These are phyloP conservation scores for Capreolus pygargus DNA, from an alignment of 2,113 vertebrate species.

Conservation along the genomic window DNA sequence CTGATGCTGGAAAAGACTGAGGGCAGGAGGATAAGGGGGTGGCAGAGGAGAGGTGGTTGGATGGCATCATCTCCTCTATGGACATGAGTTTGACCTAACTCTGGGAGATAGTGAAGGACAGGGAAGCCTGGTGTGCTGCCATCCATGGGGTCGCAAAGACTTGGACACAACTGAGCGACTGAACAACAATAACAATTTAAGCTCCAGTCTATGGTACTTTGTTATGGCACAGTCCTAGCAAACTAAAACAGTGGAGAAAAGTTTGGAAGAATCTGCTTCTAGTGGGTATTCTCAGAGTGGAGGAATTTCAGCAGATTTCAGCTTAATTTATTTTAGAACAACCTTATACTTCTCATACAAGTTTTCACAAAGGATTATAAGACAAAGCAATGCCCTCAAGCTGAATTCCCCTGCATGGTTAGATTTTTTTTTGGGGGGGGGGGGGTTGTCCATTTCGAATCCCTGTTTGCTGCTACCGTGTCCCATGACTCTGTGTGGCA, in stretches of 20 bases:
- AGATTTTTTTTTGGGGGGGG: neutral
- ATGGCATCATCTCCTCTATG: neutral
- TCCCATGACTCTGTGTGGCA: neutral
- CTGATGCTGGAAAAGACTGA: neutral
- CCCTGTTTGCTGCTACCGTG: neutral
- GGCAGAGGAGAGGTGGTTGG: neutral
- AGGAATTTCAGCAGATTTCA: neutral
- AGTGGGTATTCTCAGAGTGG: neutral
- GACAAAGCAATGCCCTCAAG: neutral
- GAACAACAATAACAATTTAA: neutral
- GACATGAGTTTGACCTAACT: neutral
- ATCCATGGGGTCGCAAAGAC: neutral
- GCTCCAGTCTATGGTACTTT: neutral
- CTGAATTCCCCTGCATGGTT: neutral
- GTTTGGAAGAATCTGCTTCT: neutral
- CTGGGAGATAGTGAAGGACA: neutral
- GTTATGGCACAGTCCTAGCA: neutral
- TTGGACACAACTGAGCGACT: neutral
- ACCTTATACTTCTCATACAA: neutral
- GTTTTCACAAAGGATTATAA: neutral
- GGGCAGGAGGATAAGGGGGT: neutral
- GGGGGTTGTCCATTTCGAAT: neutral
- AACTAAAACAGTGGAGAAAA: neutral
- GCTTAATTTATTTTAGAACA: neutral
- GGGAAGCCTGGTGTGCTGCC: neutral